phyloP scores from a whole-genome alignment of 1,140 invertebrate genomes.

The Drosophila eugracilis region DNA sequence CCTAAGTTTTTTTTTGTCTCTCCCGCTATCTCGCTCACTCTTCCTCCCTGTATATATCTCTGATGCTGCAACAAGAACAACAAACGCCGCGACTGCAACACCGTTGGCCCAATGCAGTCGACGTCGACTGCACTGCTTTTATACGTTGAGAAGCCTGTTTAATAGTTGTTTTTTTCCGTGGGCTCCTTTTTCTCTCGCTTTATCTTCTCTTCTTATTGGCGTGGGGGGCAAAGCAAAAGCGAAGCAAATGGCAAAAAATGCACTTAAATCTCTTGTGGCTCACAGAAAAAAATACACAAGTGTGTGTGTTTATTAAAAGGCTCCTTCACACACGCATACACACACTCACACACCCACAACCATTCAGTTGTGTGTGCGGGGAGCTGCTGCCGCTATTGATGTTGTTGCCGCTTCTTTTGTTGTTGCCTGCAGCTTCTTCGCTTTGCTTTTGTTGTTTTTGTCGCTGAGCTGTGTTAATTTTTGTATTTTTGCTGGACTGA shows the following conservation, averaged over 20 bases:
- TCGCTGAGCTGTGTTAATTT: constrained; percentile 15
- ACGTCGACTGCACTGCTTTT: constrained; percentile 35
- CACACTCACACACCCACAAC: constrained; percentile 41
- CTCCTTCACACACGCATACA: constrained; percentile 21
- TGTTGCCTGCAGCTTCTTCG: constrained; percentile 7
- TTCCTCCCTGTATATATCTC: constrained; percentile 8
- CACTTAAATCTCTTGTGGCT: constrained; percentile 18
- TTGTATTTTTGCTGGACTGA: neutral
- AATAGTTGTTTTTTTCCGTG: constrained; percentile 41
- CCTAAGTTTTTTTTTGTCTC: constrained; percentile 50
- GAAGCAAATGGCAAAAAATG: constrained; percentile 20
- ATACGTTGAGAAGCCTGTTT: constrained; percentile 26
- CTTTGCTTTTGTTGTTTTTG: constrained; percentile 2
- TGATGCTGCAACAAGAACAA: constrained; percentile 51
- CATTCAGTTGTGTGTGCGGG: constrained; percentile 29
- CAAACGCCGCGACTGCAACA: constrained; percentile 30
- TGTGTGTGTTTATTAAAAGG: constrained; percentile 26
- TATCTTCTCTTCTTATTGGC: constrained; percentile 1
- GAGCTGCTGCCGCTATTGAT: constrained; percentile 16
- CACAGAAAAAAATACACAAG: constrained; percentile 25
- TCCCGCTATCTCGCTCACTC: constrained; percentile 32
- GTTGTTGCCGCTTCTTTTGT: constrained; percentile 11
- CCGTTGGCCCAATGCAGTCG: constrained; percentile 42
- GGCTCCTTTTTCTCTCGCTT: constrained; percentile 25
- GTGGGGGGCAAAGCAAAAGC: constrained; percentile 3